phyloP scores from a whole-genome alignment of 1,140 invertebrate species.

The Drosophila azteca region DNA sequence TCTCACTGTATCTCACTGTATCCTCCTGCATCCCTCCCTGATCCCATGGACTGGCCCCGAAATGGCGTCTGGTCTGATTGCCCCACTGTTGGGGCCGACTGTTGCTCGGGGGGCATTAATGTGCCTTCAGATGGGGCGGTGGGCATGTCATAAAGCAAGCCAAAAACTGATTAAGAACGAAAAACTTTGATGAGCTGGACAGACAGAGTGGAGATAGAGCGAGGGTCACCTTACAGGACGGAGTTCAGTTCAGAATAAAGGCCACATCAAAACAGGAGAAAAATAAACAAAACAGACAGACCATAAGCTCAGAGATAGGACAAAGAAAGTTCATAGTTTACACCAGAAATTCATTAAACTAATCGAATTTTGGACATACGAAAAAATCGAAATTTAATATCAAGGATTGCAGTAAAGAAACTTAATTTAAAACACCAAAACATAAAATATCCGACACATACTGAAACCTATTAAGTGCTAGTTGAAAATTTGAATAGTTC shows the following conservation, averaged over 20 bases:
- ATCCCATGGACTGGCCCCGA: constrained; percentile 9
- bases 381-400: background rate
- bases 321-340: background rate
- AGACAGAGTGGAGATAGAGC: constrained; percentile 12
- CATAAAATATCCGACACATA: no score
- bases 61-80: constrained; percentile 46
- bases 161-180: constrained; percentile 50
- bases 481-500: no score
- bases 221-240: background rate
- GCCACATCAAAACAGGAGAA: constrained; percentile 29
- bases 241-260: constrained; percentile 20
- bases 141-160: constrained; percentile 46
- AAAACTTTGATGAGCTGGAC: constrained; percentile 44
- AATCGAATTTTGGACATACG: background rate
- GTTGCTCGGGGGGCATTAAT: constrained; percentile 23
- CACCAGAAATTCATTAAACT: no score
- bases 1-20: background rate
- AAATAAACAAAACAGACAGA: background rate
- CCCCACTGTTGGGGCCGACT: constrained; percentile 27
- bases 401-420: background rate
- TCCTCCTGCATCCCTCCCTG: background rate
- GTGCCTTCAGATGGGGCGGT: constrained; percentile 10
- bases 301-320: no score
- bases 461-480: no score
- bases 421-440: no score